These are phyloP conservation scores for Porites evermanni DNA, from an alignment of 92 coral and sea anemone genomes.

Conservation along the genomic window DNA sequence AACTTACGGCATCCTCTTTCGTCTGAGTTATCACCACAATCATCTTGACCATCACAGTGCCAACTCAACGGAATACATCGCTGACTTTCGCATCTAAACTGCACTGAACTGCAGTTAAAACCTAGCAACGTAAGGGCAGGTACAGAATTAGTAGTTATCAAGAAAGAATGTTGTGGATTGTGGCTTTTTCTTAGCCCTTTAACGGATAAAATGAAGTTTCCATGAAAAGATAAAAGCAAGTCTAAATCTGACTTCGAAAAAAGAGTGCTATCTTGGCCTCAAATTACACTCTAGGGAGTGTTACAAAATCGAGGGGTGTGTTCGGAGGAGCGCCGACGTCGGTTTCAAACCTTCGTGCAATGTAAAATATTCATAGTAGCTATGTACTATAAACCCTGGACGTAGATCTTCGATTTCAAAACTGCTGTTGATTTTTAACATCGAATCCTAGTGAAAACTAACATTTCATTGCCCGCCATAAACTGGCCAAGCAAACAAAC, in stretches of 20 bases:
- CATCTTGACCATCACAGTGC: constrained; percentile 84
- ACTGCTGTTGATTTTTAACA: background rate
- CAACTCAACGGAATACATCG: constrained; percentile 63
- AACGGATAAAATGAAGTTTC: no score
- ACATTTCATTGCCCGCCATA: background rate
- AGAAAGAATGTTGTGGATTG: constrained; percentile 9
- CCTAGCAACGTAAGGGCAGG: constrained; percentile 53
- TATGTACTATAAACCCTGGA: constrained; percentile 15
- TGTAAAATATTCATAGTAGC: constrained; percentile 45
- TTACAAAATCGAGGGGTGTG: constrained; percentile 33
- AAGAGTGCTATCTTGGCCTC: background rate
- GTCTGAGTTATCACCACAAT: constrained; percentile 90
- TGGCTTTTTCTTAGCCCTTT: background rate
- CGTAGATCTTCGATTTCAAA: background rate
- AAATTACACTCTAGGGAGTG: constrained; percentile 22
- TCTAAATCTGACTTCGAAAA: background rate
- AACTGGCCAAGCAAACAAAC: background rate
- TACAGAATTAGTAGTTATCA: constrained; percentile 6
- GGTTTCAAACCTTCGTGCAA: background rate
- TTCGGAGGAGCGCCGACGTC: constrained; percentile 31
- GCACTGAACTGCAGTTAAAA: constrained; percentile 60
- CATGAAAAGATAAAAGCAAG: background rate
- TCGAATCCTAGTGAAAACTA: background rate
- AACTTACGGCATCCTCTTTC: constrained; percentile 87
- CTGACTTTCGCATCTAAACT: constrained; percentile 79